Percentiles rank a stretch among this genome's conserved stretches.
Conservation (phyloP, 35 echinoderm and acorn worm genomes). For the Patiria miniata region DNA sequence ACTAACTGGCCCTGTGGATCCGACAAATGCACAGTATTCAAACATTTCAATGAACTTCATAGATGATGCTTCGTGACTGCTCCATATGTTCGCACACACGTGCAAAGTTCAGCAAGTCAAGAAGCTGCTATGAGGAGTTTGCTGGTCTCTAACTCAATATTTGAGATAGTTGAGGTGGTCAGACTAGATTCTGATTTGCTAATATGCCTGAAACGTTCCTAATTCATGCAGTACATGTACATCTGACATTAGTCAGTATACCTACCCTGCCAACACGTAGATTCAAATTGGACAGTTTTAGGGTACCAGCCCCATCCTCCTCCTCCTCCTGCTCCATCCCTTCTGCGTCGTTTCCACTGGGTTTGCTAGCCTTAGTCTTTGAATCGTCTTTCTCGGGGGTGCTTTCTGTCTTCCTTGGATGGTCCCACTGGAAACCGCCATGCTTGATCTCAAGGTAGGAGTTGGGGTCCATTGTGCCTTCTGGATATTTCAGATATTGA, state of each 20-base stretch:
- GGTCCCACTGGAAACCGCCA: conserved; percentile 82
- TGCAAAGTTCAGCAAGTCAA: no score
- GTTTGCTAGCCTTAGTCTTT: neutral
- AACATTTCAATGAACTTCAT: no score
- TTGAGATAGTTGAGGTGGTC: no score
- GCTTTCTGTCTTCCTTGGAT: conserved; percentile 18
- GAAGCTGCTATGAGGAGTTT: no score
- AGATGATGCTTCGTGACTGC: no score
- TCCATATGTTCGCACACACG: no score
- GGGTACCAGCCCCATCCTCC: conserved; percentile 18
- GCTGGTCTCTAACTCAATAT: no score
- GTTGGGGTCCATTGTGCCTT: conserved; percentile 27
- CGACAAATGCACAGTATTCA: no score
- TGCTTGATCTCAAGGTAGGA: conserved; percentile 52
- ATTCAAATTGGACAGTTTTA: conserved; percentile 77
- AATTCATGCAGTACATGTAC: no score
- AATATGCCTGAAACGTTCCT: no score
- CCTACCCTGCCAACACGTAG: conserved; percentile 47
- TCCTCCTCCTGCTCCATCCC: neutral
- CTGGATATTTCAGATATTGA: neutral
- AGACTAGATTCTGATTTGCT: no score
- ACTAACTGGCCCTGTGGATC: conserved; percentile 80
- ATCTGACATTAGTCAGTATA: neutral
- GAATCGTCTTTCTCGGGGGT: neutral
- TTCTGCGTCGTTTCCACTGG: conserved; percentile 2